A percentile compares a stretch with the other conserved stretches of the same genome.
Evolutionary conservation across 2,797 vertebrate genomes (phyloP).

Genomic region (Myotis pilosus): DNA sequence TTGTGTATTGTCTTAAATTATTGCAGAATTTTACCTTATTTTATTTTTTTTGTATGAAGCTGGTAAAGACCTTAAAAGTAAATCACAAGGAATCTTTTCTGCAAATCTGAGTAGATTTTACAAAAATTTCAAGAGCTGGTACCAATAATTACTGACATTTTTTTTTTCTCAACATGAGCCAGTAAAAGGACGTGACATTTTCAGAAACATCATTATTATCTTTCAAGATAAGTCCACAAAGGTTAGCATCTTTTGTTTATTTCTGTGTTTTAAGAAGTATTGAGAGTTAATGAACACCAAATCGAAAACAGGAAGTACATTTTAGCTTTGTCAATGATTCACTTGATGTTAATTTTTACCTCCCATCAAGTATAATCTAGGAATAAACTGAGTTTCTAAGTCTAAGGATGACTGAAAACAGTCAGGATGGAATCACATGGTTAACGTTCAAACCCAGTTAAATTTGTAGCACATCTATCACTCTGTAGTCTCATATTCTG

Average conservation of each 20-base stretch:
- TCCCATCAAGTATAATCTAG: background rate
- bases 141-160: background rate
- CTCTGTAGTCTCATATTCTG: background rate
- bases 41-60: background rate
- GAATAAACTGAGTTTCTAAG: constrained; percentile 29
- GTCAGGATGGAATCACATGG: background rate
- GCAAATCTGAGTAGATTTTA: background rate
- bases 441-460: background rate
- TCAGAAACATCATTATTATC: constrained; percentile 7
- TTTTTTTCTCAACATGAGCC: background rate
- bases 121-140: background rate
- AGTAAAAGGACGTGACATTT: constrained; percentile 19
- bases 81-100: background rate
- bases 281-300: constrained; percentile 17
- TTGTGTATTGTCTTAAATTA: background rate
- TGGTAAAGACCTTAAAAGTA: background rate
- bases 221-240: background rate
- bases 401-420: background rate
- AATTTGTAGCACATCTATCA: background rate
- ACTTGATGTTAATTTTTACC: constrained; percentile 54
- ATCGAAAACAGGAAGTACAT: background rate
- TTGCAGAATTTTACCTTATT: background rate
- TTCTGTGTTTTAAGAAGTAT: constrained; percentile 3
- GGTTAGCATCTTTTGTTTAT: background rate
- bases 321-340: constrained; percentile 24